phyloP scores from a whole-genome alignment of 2,888 invertebrate species.

The Loripinus fragilis region DNA sequence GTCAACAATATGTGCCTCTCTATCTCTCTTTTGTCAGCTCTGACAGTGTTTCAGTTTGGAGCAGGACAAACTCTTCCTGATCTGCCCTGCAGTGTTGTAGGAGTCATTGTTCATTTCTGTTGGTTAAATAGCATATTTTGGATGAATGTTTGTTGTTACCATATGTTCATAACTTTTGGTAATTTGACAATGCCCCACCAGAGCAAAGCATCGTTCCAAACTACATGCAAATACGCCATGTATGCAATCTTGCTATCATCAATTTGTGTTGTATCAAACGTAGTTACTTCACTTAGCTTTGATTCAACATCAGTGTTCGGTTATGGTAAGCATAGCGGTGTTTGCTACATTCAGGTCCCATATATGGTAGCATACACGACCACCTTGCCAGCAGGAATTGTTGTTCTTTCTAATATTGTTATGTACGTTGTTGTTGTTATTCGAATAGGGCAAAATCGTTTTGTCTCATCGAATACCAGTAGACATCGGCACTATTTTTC shows the following conservation, averaged over 20 bases:
- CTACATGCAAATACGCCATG: background rate
- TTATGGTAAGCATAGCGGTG: background rate
- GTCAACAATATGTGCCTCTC: constrained; percentile 45
- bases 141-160: constrained; percentile 49
- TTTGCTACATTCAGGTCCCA: background rate
- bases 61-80: constrained; percentile 11
- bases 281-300: background rate
- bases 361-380: background rate
- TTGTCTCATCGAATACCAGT: background rate
- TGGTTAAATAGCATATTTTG: constrained; percentile 46
- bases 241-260: background rate
- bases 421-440: background rate
- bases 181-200: background rate
- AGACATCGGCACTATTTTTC: background rate
- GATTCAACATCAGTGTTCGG: background rate
- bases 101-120: constrained; percentile 39
- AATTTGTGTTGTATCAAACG: background rate
- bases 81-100: constrained; percentile 28
- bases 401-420: background rate
- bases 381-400: background rate
- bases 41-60: constrained; percentile 42
- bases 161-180: constrained; percentile 43
- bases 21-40: constrained; percentile 36
- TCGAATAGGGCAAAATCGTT: background rate
- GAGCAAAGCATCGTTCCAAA: background rate